These are phyloP conservation scores for Nannoperca obscura DNA, from an alignment of 2,797 vertebrate genomes.

Conservation along the genomic window DNA sequence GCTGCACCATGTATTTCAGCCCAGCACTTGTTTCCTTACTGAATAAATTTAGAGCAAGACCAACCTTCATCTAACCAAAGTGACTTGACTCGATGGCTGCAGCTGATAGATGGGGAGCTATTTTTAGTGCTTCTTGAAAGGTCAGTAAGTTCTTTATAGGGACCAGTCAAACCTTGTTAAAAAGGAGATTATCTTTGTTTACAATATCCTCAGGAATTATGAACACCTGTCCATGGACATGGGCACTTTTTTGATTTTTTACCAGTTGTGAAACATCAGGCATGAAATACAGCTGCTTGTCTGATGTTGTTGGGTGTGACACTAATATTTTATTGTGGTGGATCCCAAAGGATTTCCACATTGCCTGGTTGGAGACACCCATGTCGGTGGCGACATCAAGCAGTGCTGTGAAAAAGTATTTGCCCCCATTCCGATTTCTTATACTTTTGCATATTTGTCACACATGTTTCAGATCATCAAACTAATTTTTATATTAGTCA, in stretches of 20 bases:
- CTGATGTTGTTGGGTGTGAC: no score
- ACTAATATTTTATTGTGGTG: not conserved
- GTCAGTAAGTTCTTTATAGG: slow-evolving; percentile 31
- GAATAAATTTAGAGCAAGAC: slow-evolving; percentile 7
- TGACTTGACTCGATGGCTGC: not conserved
- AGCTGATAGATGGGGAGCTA: slow-evolving; percentile 24
- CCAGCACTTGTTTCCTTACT: slow-evolving; percentile 32
- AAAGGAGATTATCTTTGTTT: not conserved
- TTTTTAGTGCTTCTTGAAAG: slow-evolving; percentile 50
- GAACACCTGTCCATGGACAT: slow-evolving; percentile 13
- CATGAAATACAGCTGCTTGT: no score
- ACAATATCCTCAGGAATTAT: not conserved
- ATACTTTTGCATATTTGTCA: no score
- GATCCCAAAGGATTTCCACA: not conserved
- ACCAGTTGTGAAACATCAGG: slow-evolving; percentile 33
- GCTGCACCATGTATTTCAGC: slow-evolving; percentile 34
- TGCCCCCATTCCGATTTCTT: no score
- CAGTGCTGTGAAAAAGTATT: no score
- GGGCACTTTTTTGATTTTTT: slow-evolving; percentile 35
- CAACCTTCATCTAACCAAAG: slow-evolving; percentile 31
- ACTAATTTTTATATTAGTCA: no score
- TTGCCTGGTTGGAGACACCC: not conserved
- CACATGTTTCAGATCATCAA: no score
- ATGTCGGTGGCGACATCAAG: not conserved
- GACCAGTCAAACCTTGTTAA: not conserved